These are phyloP conservation scores for Coelopa frigida DNA, from an alignment of 1,140 invertebrate genomes.

Conservation along the genomic window DNA sequence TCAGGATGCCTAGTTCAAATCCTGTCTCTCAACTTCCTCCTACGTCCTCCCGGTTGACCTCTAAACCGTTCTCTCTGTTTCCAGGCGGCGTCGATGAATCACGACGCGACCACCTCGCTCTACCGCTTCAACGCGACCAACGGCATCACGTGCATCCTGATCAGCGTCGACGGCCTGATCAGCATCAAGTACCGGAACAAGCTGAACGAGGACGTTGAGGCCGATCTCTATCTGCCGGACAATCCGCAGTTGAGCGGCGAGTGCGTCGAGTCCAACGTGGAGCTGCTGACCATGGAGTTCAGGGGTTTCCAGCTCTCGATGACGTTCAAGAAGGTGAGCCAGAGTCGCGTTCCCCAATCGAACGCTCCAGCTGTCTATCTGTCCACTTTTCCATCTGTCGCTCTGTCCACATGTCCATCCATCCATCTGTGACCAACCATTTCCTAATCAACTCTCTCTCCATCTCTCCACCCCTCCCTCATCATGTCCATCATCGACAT, in stretches of 20 bases:
- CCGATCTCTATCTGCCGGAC: conserved; percentile 58
- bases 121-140: conserved; percentile 56
- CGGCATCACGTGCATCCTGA: conserved; percentile 56
- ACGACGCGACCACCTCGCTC: conserved; percentile 47
- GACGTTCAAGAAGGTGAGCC: conserved; percentile 56
- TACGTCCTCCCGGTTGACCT: neutral
- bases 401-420: too few species aligned
- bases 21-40: neutral
- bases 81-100: conserved; percentile 35
- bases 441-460: too few species aligned
- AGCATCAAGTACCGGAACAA: conserved; percentile 60
- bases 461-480: too few species aligned
- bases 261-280: conserved; percentile 61
- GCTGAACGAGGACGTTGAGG: conserved; percentile 56
- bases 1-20: neutral
- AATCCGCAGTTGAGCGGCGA: conserved; percentile 55
- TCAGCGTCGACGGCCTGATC: conserved; percentile 58
- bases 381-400: too few species aligned
- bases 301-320: conserved; percentile 61
- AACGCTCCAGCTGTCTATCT: too few species aligned
- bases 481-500: too few species aligned
- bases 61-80: conserved; percentile 3
- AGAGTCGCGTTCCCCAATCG: too few species aligned
- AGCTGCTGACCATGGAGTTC: conserved; percentile 61
- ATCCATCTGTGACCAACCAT: too few species aligned